phyloP scores from a whole-genome alignment of 2,113 vertebrate genomes.

The Accipiter virgatus region DNA sequence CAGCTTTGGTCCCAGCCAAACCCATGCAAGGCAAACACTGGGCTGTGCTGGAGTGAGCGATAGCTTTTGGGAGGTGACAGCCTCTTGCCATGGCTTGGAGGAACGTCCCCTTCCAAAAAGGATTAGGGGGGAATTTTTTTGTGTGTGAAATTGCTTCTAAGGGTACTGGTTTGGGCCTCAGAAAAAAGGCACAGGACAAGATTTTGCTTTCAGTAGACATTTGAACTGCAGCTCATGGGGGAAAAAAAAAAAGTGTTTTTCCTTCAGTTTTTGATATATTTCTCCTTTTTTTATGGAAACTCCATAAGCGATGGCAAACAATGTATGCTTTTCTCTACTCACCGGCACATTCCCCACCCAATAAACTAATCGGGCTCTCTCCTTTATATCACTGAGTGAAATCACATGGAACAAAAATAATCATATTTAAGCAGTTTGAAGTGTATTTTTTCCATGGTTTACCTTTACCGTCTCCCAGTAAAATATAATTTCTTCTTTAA shows the following conservation, averaged over 20 bases:
- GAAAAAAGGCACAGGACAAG: not conserved
- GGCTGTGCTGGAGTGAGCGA: fast-evolving
- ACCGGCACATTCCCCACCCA: not conserved
- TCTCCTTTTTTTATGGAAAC: not conserved
- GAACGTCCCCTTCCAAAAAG: fast-evolving
- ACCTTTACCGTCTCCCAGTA: constrained; percentile 69
- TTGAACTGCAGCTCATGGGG: not conserved
- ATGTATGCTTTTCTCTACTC: not conserved
- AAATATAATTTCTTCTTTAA: constrained; percentile 70
- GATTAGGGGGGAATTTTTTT: fast-evolving
- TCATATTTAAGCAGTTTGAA: constrained; percentile 59
- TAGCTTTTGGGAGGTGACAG: not conserved
- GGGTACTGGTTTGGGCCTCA: not conserved
- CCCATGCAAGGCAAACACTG: fast-evolving
- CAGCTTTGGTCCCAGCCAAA: not conserved
- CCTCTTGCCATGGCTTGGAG: not conserved
- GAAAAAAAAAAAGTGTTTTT: not conserved
- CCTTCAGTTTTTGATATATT: not conserved
- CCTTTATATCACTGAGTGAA: constrained; percentile 43
- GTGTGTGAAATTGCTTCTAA: not conserved
- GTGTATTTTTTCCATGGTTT: constrained; percentile 61
- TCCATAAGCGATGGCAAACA: not conserved
- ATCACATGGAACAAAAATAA: constrained; percentile 62
- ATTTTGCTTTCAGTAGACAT: not conserved
- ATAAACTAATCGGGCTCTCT: not conserved